These are phyloP conservation scores for Manacus vitellinus DNA, from an alignment of 2,113 vertebrate genomes.

Conservation along the genomic window DNA sequence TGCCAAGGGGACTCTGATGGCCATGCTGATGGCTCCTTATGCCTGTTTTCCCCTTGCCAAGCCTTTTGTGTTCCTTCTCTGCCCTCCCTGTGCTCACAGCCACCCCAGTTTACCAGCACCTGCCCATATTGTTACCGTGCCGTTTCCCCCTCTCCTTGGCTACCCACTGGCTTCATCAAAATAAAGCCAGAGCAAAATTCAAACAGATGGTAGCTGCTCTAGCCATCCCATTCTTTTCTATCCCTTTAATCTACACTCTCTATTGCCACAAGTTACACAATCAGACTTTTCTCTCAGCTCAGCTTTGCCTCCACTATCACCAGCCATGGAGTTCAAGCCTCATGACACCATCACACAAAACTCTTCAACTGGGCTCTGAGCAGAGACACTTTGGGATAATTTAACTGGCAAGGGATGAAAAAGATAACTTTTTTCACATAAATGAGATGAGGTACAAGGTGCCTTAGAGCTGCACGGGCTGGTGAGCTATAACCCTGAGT, in stretches of 20 bases:
- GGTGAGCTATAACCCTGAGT: not conserved
- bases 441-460: not conserved
- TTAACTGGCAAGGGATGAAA: not conserved
- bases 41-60: not conserved
- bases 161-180: not conserved
- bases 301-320: not conserved
- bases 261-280: not conserved
- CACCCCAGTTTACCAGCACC: not conserved
- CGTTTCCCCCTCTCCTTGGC: not conserved
- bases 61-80: not conserved
- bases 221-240: not conserved
- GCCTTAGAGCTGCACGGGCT: not conserved
- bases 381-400: not conserved
- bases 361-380: not conserved
- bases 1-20: slow-evolving; percentile 28
- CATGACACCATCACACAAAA: not conserved
- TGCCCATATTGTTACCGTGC: fast-evolving
- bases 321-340: not conserved
- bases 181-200: not conserved
- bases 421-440: not conserved
- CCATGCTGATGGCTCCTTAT: not conserved
- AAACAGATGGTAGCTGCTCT: not conserved
- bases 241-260: not conserved
- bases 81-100: not conserved
- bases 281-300: not conserved